These are phyloP conservation scores for Phymorhynchus buccinoides DNA, from an alignment of 1,140 invertebrate species.

Conservation along the genomic window DNA sequence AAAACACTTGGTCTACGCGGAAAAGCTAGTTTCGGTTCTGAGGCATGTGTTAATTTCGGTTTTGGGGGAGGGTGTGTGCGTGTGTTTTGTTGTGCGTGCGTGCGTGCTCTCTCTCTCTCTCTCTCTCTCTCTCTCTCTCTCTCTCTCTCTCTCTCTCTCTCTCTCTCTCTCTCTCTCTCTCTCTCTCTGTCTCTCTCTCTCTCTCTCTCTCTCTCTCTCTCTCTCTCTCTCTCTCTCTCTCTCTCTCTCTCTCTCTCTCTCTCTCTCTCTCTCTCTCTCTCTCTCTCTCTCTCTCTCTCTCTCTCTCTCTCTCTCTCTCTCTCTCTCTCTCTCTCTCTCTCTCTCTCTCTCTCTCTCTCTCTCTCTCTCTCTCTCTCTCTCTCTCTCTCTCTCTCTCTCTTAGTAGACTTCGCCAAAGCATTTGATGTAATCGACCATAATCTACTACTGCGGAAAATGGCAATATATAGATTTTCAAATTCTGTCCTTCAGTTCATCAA, in stretches of 20 bases:
- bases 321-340: slow-evolving; percentile 17
- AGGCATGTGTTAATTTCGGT: too few species aligned
- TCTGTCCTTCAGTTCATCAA: too few species aligned
- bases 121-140: slow-evolving; percentile 17
- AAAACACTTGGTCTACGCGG: too few species aligned
- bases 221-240: neutral
- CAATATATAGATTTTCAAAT: too few species aligned
- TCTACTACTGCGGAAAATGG: too few species aligned
- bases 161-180: too few species aligned
- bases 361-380: slow-evolving; percentile 12
- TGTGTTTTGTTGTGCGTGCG: neutral
- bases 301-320: slow-evolving; percentile 12
- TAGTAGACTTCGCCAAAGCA: too few species aligned
- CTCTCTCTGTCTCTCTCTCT: too few species aligned
- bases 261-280: neutral
- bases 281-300: neutral
- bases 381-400: neutral
- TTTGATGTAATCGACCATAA: too few species aligned
- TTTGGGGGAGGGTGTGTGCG: neutral
- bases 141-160: neutral
- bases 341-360: slow-evolving; percentile 10
- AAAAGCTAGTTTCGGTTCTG: too few species aligned
- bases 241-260: neutral
- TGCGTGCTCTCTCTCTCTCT: neutral
- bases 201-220: neutral